Percentiles rank a stretch among this genome's conserved stretches.
Conservation (phyloP, 2,113 vertebrate genomes). For the Coryphaenoides rupestris region DNA sequence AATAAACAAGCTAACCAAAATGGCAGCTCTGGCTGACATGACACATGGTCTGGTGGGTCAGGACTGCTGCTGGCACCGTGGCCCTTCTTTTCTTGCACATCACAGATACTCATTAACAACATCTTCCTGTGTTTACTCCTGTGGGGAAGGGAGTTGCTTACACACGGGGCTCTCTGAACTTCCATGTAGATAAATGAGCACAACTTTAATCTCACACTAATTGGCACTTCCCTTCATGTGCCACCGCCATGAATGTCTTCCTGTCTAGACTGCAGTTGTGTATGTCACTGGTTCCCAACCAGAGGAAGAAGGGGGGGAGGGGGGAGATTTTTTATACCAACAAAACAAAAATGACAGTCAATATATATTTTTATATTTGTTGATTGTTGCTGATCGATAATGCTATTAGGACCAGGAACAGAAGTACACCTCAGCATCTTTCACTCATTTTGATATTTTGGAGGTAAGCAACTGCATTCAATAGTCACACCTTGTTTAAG, state of each 20-base stretch:
- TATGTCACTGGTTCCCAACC: slow-evolving; percentile 1
- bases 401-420: too few species aligned
- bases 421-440: too few species aligned
- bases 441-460: too few species aligned
- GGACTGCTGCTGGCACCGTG: slow-evolving; percentile 9
- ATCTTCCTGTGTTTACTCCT: slow-evolving; percentile 77
- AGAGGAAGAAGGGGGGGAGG: too few species aligned
- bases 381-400: too few species aligned
- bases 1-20: neutral
- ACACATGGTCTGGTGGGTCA: slow-evolving; percentile 11
- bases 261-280: slow-evolving; percentile 65
- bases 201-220: slow-evolving; percentile 71
- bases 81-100: slow-evolving; percentile 32
- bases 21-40: neutral
- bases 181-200: slow-evolving; percentile 69
- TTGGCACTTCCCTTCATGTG: slow-evolving; percentile 58
- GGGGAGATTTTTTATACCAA: too few species aligned
- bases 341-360: too few species aligned
- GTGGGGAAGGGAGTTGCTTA: slow-evolving; percentile 59
- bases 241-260: slow-evolving; percentile 59
- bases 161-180: slow-evolving; percentile 39
- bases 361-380: too few species aligned
- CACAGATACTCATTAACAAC: slow-evolving; percentile 65
- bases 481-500: too few species aligned
- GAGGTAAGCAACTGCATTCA: too few species aligned